phyloP scores from a whole-genome alignment of 2,113 vertebrate genomes.

The Electrona antarctica region DNA sequence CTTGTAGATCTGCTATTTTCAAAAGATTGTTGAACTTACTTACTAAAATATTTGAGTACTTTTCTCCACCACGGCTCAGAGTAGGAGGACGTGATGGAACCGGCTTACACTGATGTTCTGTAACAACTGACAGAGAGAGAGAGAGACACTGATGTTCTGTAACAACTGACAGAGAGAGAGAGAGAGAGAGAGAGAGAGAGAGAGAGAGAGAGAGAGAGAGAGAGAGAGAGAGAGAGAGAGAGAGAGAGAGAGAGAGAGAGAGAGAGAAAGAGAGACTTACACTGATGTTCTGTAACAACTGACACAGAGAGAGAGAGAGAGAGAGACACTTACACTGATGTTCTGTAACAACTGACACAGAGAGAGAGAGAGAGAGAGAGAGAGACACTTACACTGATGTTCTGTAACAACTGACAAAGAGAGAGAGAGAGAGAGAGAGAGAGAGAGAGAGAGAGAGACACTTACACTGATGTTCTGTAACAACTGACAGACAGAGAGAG shows the following conservation, averaged over 20 bases:
- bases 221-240: conserved; percentile 37
- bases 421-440: too few species aligned
- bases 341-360: conserved; percentile 31
- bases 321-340: conserved; percentile 26
- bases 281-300: too few species aligned
- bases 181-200: conserved; percentile 37
- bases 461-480: conserved; percentile 38
- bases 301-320: neutral
- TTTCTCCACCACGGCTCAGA: too few species aligned
- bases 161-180: conserved; percentile 23
- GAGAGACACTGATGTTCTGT: conserved; percentile 43
- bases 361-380: too few species aligned
- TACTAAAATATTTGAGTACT: too few species aligned
- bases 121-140: conserved; percentile 28
- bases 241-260: conserved; percentile 22
- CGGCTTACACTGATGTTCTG: conserved; percentile 30
- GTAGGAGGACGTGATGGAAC: too few species aligned
- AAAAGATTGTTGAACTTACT: too few species aligned
- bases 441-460: conserved; percentile 48
- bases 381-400: conserved; percentile 38
- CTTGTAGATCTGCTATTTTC: too few species aligned
- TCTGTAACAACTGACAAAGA: conserved; percentile 36
- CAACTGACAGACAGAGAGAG: conserved; percentile 17
- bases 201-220: conserved; percentile 23
- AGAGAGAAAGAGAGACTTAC: neutral